These are phyloP conservation scores for Pogonognathellus flavescens DNA, from an alignment of 1,140 invertebrate genomes.

Conservation along the genomic window DNA sequence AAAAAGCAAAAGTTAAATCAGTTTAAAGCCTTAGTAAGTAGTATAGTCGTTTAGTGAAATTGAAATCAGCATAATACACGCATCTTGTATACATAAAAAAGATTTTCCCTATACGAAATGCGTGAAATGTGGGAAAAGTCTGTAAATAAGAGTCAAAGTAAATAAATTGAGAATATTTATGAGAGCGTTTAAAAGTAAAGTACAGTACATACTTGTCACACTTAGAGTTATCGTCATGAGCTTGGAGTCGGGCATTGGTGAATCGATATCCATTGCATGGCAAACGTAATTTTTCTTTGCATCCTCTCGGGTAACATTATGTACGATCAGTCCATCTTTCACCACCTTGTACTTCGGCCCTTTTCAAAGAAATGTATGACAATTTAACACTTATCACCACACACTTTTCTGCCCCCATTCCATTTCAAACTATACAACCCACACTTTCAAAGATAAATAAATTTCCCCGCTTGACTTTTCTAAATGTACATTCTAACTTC, in stretches of 20 bases:
- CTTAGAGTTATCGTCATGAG: conserved; percentile 62
- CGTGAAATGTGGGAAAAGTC: neutral
- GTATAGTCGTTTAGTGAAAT: neutral
- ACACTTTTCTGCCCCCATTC: neutral
- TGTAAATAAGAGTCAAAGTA: neutral
- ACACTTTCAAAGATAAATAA: conserved; percentile 9
- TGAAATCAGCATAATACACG: no score
- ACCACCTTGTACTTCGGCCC: conserved; percentile 60
- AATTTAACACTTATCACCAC: conserved; percentile 28
- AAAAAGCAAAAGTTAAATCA: conserved; percentile 12
- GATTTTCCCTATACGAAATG: neutral
- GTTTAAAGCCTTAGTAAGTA: neutral
- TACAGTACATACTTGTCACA: conserved; percentile 62
- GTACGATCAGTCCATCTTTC: conserved; percentile 62
- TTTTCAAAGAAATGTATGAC: conserved; percentile 12
- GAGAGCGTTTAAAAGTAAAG: neutral
- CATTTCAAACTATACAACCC: no score
- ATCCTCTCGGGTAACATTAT: conserved; percentile 62
- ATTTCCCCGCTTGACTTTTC: neutral
- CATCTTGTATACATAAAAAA: no score
- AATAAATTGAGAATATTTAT: neutral
- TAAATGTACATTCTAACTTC: neutral
- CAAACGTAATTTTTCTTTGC: conserved; percentile 61
- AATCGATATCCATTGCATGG: conserved; percentile 64
- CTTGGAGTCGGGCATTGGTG: conserved; percentile 62